phyloP scores from a whole-genome alignment of 2,797 vertebrate genomes.

The Gallinago solitaria region DNA sequence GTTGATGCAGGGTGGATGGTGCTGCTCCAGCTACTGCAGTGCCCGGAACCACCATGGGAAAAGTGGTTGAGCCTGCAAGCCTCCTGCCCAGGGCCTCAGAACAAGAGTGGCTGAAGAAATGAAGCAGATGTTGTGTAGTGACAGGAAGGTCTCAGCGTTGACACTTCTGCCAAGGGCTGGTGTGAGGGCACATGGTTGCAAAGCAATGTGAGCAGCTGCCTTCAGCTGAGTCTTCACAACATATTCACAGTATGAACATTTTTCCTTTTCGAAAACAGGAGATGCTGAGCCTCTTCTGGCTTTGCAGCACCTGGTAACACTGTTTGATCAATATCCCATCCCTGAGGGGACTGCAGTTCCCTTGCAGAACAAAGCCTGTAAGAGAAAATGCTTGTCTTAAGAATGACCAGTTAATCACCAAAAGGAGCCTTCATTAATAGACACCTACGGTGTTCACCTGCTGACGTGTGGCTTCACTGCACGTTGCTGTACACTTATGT shows the following conservation, averaged over 20 bases:
- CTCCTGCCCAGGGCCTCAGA: background rate
- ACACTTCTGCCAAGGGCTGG: background rate
- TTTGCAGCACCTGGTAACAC: background rate
- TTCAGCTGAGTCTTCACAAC: background rate
- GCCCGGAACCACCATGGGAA: accelerated
- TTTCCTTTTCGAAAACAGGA: background rate
- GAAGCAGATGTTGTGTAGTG: background rate
- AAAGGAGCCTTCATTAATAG: background rate
- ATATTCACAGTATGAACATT: background rate
- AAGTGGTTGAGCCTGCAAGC: background rate
- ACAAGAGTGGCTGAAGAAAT: background rate
- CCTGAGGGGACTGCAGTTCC: background rate
- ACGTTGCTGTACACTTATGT: accelerated
- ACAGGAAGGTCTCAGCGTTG: background rate
- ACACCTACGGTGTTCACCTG: background rate
- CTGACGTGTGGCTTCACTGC: background rate
- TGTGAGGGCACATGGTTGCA: background rate
- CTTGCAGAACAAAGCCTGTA: background rate
- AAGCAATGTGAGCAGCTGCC: background rate
- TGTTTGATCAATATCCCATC: background rate
- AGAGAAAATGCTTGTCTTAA: background rate
- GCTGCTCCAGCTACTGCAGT: background rate
- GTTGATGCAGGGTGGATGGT: accelerated
- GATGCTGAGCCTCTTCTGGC: background rate
- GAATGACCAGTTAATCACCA: background rate